Percentiles rank a stretch among this genome's conserved stretches.
phyloP scores from a whole-genome alignment of 2,888 invertebrate species.

The Pedicia rivosa region DNA sequence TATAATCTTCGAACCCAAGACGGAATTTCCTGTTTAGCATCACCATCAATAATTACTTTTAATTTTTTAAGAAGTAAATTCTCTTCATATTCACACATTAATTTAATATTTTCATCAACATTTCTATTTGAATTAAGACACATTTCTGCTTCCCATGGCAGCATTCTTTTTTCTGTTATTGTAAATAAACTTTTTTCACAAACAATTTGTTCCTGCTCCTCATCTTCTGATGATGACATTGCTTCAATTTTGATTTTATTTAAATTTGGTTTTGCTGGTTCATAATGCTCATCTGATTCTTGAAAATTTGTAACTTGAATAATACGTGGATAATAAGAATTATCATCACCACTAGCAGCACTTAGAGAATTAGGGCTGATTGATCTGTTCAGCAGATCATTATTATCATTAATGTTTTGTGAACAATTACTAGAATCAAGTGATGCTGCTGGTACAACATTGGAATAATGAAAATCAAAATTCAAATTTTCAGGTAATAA shows the following conservation, averaged over 20 bases:
- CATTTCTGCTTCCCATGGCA: no score
- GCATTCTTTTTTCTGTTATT: constrained; percentile 23
- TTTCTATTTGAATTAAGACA: no score
- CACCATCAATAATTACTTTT: constrained; percentile 18
- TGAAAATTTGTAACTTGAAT: constrained; percentile 28
- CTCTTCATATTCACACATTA: constrained; percentile 26
- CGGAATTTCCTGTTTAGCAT: constrained; percentile 21
- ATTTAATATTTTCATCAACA: no score
- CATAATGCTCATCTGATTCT: constrained; percentile 14
- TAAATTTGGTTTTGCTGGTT: neutral
- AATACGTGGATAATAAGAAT: constrained; percentile 23
- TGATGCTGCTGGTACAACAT: no score
- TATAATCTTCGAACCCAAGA: constrained; percentile 32
- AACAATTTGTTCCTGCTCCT: constrained; percentile 17
- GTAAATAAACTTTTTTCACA: constrained; percentile 29
- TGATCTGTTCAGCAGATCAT: neutral
- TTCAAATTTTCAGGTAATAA: neutral
- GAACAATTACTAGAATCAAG: no score
- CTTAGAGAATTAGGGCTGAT: no score
- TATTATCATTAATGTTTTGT: constrained; percentile 1
- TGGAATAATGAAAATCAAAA: no score
- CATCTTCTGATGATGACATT: constrained; percentile 12
- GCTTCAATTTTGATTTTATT: neutral
- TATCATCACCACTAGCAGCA: constrained; percentile 6
- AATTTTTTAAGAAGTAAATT: constrained; percentile 21